Percentiles rank a stretch among this genome's conserved stretches.
These are phyloP conservation scores for Himalopsyche japonica DNA, from an alignment of 2,888 invertebrate species.

Conservation along the genomic window DNA sequence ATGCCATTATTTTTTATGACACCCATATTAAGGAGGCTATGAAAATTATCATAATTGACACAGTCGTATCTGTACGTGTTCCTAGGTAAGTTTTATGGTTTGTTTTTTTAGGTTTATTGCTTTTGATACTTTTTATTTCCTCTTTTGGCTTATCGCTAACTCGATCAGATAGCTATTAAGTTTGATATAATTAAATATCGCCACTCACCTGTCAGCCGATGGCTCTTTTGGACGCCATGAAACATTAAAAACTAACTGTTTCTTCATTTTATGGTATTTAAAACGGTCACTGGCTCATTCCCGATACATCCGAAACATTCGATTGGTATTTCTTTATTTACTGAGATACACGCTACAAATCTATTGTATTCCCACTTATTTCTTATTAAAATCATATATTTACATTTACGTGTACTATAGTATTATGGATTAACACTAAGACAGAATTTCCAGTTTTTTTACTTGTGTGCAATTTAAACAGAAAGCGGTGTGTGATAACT, in stretches of 20 bases:
- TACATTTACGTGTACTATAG: no score
- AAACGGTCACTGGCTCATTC: not conserved
- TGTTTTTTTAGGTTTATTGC: constrained; percentile 3
- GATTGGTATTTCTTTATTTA: no score
- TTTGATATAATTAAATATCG: not conserved
- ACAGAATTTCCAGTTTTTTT: no score
- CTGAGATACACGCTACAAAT: no score
- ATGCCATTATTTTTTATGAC: constrained; percentile 22
- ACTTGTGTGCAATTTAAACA: no score
- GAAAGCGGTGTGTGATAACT: no score
- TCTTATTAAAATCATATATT: no score
- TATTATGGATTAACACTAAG: no score
- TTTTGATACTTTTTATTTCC: constrained; percentile 7
- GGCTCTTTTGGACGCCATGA: not conserved
- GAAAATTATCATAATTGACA: constrained; percentile 27
- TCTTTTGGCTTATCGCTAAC: not conserved
- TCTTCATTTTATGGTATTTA: not conserved
- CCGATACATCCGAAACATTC: not conserved
- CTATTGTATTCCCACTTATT: no score
- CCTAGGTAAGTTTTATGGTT: constrained; percentile 6
- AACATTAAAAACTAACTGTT: not conserved
- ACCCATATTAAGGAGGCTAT: constrained; percentile 1
- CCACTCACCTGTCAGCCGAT: not conserved
- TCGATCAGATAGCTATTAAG: not conserved
- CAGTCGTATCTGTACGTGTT: not conserved